Conservation (phyloP, 2,888 invertebrate species). For the Plagiodera versicolora region DNA sequence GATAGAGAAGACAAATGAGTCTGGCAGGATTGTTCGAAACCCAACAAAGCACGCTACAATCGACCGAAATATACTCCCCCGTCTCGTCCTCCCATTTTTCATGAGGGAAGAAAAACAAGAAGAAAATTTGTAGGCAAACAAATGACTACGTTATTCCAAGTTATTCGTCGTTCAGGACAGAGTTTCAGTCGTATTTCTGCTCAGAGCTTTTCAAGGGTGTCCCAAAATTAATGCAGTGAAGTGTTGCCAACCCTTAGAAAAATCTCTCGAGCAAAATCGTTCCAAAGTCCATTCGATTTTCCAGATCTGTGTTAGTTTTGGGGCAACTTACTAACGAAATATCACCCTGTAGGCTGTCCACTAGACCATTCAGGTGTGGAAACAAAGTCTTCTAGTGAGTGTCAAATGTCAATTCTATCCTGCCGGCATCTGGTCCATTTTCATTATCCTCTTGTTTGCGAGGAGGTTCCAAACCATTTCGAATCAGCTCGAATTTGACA, state of each 20-base stretch:
- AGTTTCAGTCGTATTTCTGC: too few relatives aligned
- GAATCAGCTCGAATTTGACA: conserved; percentile 42
- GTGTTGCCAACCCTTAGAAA: too few relatives aligned
- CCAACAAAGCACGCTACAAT: conserved; percentile 24
- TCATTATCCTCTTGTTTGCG: conserved; percentile 3
- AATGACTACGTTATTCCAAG: too few relatives aligned
- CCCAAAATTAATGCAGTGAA: too few relatives aligned
- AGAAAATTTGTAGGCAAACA: neutral
- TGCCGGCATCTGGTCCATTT: neutral
- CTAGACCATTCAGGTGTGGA: neutral
- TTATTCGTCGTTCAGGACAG: too few relatives aligned
- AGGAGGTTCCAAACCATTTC: conserved; percentile 20
- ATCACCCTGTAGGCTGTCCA: neutral
- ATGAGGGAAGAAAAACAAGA: neutral
- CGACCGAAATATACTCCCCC: neutral
- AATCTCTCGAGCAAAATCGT: too few relatives aligned
- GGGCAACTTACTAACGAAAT: too few relatives aligned
- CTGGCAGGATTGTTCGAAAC: conserved; percentile 33
- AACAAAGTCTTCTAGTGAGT: neutral
- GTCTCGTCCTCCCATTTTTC: neutral
- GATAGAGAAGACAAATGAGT: conserved; percentile 26
- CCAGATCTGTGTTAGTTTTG: too few relatives aligned
- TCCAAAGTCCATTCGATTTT: too few relatives aligned
- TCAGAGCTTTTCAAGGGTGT: too few relatives aligned
- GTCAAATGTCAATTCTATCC: neutral